Conservation (phyloP, 92 coral and sea anemone species). For the Palythoa grandiflora region DNA sequence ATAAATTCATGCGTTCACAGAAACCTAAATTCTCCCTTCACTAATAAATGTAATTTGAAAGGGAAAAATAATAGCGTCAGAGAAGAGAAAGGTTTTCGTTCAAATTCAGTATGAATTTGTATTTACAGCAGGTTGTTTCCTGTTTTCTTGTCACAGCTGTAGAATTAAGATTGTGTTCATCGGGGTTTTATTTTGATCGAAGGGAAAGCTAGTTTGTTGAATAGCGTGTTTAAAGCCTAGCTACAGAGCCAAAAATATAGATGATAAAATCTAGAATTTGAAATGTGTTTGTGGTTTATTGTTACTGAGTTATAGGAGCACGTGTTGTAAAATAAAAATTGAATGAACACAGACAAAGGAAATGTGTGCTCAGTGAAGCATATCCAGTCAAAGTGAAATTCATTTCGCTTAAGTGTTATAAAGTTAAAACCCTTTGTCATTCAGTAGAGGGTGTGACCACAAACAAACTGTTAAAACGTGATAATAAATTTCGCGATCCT, state of each 20-base stretch:
- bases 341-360: conserved; percentile 23
- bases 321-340: conserved; percentile 25
- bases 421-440: not conserved
- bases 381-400: not conserved
- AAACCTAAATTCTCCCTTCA: not conserved
- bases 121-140: not conserved
- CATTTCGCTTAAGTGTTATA: not conserved
- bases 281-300: not conserved
- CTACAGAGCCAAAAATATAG: not conserved
- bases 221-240: not conserved
- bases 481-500: conserved; percentile 10
- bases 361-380: conserved; percentile 8
- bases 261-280: conserved; percentile 3
- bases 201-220: not conserved
- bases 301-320: not conserved
- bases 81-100: not conserved
- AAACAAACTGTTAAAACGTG: conserved; percentile 8
- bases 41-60: not conserved
- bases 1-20: not conserved
- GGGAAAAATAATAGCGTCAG: not conserved
- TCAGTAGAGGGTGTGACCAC: conserved; percentile 23
- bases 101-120: not conserved
- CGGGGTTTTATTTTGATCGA: not conserved
- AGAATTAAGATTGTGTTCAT: not conserved
- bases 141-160: not conserved